Evolutionary conservation across 53 echinoderm and acorn worm species (phyloP).

Genomic region (Antedon mediterranea): DNA sequence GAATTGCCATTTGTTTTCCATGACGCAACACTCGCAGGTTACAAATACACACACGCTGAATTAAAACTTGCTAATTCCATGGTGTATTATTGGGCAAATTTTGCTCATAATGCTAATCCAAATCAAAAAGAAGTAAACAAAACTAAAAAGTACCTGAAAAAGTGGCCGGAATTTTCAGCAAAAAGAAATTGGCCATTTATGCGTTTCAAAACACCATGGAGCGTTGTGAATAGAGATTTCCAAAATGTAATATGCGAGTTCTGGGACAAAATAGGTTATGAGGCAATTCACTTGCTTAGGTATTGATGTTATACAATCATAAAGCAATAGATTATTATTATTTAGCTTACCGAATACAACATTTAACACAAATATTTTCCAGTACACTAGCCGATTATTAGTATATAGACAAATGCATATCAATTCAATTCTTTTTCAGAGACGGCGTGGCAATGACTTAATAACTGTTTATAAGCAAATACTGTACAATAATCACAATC

Average conservation of each 20-base stretch:
- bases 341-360: too few species aligned
- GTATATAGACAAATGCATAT: too few species aligned
- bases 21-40: neutral
- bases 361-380: too few species aligned
- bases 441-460: too few species aligned
- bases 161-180: neutral
- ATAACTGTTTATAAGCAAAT: too few species aligned
- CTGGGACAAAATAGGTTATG: neutral
- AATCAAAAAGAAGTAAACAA: neutral
- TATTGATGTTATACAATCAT: too few species aligned
- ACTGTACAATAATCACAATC: too few species aligned
- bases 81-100: slow-evolving; percentile 14
- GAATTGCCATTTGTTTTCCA: slow-evolving; percentile 15
- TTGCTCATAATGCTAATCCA: slow-evolving; percentile 23
- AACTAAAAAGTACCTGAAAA: neutral
- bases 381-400: too few species aligned
- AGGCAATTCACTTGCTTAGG: neutral
- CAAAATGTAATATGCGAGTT: neutral
- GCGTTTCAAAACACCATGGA: neutral
- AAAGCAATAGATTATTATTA: too few species aligned
- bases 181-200: neutral
- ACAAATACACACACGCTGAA: slow-evolving; percentile 5
- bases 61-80: neutral
- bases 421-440: too few species aligned
- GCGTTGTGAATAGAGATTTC: neutral